Conservation (phyloP, 2,113 vertebrate genomes). For the Ammodramus savannarum region DNA sequence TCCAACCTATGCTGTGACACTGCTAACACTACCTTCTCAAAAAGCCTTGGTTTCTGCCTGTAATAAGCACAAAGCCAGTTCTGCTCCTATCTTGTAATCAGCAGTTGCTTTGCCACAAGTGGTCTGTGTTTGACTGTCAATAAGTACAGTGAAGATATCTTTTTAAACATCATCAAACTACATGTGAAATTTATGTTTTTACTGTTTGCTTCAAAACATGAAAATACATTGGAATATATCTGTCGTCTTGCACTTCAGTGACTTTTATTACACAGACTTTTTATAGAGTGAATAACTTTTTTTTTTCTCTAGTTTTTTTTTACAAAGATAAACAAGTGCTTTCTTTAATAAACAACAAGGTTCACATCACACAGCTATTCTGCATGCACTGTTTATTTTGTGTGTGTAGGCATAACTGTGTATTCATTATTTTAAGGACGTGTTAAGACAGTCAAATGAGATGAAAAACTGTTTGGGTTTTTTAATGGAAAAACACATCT, state of each 20-base stretch:
- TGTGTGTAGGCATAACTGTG: neutral
- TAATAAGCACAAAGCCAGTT: neutral
- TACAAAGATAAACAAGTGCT: slow-evolving; percentile 40
- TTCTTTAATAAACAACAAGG: slow-evolving; percentile 27
- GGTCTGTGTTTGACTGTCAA: neutral
- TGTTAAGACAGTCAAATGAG: slow-evolving; percentile 42
- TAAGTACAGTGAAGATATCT: neutral
- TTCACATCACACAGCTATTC: slow-evolving; percentile 16
- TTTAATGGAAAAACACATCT: neutral
- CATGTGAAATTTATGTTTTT: neutral
- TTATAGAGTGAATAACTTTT: slow-evolving; percentile 7
- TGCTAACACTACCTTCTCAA: neutral
- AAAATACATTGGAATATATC: neutral
- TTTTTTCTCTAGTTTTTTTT: neutral
- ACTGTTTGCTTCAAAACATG: neutral
- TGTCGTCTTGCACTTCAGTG: neutral
- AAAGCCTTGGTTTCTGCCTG: neutral
- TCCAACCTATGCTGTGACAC: neutral
- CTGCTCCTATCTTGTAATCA: neutral
- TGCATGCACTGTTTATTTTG: neutral
- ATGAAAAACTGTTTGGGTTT: neutral
- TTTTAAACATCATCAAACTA: neutral
- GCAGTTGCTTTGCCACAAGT: neutral
- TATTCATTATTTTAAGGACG: slow-evolving; percentile 46
- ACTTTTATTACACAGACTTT: neutral